Base-by-base conservation (phyloP, 2,797 vertebrate species). In the Poecilia wingei region DNA sequence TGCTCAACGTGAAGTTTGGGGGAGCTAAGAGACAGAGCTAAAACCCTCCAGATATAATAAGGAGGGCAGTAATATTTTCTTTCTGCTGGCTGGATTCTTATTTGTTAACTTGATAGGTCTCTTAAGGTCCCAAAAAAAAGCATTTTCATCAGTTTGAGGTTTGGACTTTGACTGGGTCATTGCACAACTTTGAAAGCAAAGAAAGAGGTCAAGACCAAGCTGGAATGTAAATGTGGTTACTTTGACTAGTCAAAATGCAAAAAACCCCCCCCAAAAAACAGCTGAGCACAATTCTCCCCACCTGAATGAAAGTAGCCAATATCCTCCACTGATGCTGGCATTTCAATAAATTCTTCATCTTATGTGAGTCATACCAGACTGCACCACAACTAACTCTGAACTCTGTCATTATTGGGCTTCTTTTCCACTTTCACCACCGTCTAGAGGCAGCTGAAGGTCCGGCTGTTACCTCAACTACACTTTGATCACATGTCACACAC, bases 1-100 rank as follows among this genome's bases (percentile, higher is more conserved):
- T 83, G 31, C 84, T 73, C 77, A 81, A 82, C 46, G 9, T 81
- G 86, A 80, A 41, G 31, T 76, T 73, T 59, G 70, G 39, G 49
- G 75, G 73, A 82, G 75, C 25, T 2, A 22, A 33, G 72, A 53
- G 47, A 25, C 33, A 18, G 57, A 68, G 64, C 36, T 72, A 36
- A 20, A 12, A 3, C n/a, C 18, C 46, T 31, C 16, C 31, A 64
- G 59, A 36, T 36, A 64, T 18, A 64, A 64, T 36, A 36, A 64
- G 16, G 13, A 61, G 57, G 57, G 4, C 5, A 16, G 57, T 18
- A 16, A 61, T 33, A 61, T 33, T 61, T 10, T 6, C 2, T 16
- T 16, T 31, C 16, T 6, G 16, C 6, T 61, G 57, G 13, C 28
- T 61, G 57, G 2, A 61, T 13, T 61, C 5, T 61, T 16, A 31